Base-by-base conservation (phyloP, 92 coral and sea anemone genomes). In the Anthopleura xanthogrammica region DNA sequence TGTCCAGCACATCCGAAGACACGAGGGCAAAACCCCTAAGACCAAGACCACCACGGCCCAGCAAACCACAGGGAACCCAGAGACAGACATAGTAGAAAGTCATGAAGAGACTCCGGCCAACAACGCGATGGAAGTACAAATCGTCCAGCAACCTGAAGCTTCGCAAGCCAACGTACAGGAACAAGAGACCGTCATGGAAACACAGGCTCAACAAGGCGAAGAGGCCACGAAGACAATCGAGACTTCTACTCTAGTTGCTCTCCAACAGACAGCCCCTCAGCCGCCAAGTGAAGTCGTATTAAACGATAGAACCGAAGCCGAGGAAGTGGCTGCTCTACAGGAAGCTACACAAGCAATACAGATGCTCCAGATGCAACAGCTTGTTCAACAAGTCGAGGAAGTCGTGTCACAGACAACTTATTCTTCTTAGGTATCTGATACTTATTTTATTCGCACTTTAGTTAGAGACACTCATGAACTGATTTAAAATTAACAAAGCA, bases 51-150 rank as follows among this genome's bases (percentile, higher is more conserved):
- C 62, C 56, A 81, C 64, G 39, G 77, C 57, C 23, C 84, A 81
- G 58, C 84, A 81, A 70, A 81, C 84, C 24, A 81, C 84, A 66
- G 84, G 84, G 4, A 81, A 81, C 84, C 84, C 84, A 81, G 84
- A 81, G 42, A 81, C 65, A 56, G 84, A 81, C 46, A 70, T 81
- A 41, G 77, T 70, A 46, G 84, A 81, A 54, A 68, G 77, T 5
- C 77, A 66, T 11, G 65, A 24, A 40, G 83, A 14, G 29, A 68
- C 76, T 41, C 52, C 17, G 11, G 60, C 5, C 64, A 71, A 24
- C 52, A 11, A 40, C n/a, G 56, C 7, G n/a, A 29, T 43, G 48
- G 77, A 81, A 68, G 22, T 22, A 81, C 64, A 68, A 52, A 43
- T 68, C 16, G 17, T 68, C 3, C 74, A 68, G 41, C 41, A 68